Evolutionary conservation across 2,797 vertebrate genomes (phyloP).

Genomic region (Sebastes matsubarae): DNA sequence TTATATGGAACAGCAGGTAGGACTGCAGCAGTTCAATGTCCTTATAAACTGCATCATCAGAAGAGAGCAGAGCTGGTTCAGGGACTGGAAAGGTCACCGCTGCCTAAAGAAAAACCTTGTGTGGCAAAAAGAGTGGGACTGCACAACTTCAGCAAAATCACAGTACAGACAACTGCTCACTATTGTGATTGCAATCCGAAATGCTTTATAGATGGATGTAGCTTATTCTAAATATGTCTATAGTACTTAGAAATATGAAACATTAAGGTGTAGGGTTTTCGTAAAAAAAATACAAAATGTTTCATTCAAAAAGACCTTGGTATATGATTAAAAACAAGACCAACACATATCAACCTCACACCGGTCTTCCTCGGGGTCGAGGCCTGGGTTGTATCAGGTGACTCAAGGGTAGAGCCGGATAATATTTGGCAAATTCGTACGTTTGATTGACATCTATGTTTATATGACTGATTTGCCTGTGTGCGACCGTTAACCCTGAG

Average conservation of each 20-base stretch:
- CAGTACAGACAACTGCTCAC: background rate
- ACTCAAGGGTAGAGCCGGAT: background rate
- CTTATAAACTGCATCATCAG: conserved; percentile 23
- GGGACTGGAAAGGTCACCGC: background rate
- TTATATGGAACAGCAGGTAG: conserved; percentile 24
- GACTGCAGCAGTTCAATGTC: conserved; percentile 11
- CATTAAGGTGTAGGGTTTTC: background rate
- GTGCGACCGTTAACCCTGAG: background rate
- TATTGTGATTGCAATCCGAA: background rate
- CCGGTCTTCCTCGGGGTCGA: background rate
- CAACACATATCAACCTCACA: background rate
- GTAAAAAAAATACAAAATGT: too few relatives aligned
- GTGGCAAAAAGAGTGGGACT: background rate
- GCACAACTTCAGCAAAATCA: background rate
- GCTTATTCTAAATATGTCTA: background rate
- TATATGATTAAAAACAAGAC: background rate
- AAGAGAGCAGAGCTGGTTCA: background rate
- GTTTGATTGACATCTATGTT: background rate
- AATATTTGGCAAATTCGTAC: background rate
- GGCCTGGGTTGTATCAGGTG: background rate
- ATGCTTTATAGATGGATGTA: background rate
- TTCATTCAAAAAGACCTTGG: too few relatives aligned
- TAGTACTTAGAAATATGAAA: background rate
- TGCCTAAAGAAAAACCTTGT: background rate
- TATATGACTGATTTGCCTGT: background rate